phyloP scores from a whole-genome alignment of 2,888 invertebrate species.

The Uropetala carovei region DNA sequence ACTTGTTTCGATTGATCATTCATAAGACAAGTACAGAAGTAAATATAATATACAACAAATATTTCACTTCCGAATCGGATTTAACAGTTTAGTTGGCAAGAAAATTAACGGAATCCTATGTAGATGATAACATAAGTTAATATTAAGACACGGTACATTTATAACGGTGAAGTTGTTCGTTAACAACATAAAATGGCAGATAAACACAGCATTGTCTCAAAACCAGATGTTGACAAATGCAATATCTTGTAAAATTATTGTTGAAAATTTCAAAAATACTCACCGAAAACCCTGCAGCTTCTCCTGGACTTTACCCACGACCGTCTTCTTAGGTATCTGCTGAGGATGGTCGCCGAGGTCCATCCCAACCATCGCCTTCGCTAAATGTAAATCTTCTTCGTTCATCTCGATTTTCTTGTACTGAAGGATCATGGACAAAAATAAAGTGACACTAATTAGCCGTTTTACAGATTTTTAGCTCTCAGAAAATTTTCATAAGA shows the following conservation, averaged over 20 bases:
- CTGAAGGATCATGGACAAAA: neutral
- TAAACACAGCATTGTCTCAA: too few species aligned
- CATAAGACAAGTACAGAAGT: too few species aligned
- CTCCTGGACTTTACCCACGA: slow-evolving; percentile 80
- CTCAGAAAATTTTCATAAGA: neutral
- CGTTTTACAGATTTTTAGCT: neutral
- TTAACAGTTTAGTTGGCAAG: too few species aligned
- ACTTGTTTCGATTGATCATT: too few species aligned
- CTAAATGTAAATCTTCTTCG: slow-evolving; percentile 85
- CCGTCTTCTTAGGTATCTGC: slow-evolving; percentile 77
- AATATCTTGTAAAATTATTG: neutral
- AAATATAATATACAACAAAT: too few species aligned
- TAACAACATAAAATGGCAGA: too few species aligned
- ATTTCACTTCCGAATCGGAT: too few species aligned
- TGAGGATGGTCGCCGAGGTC: slow-evolving; percentile 75
- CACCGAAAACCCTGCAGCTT: slow-evolving; percentile 85
- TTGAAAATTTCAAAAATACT: slow-evolving; percentile 69
- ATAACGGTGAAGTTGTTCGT: too few species aligned
- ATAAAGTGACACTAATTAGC: neutral
- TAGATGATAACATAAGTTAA: too few species aligned
- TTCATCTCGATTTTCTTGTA: slow-evolving; percentile 78
- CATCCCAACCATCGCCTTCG: slow-evolving; percentile 83
- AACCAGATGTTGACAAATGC: neutral
- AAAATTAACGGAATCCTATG: too few species aligned
- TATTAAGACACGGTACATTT: too few species aligned